A percentile compares a stretch with the other conserved stretches of the same genome.
phyloP scores from a whole-genome alignment of 1,140 invertebrate species.

The Euwallacea fornicatus region DNA sequence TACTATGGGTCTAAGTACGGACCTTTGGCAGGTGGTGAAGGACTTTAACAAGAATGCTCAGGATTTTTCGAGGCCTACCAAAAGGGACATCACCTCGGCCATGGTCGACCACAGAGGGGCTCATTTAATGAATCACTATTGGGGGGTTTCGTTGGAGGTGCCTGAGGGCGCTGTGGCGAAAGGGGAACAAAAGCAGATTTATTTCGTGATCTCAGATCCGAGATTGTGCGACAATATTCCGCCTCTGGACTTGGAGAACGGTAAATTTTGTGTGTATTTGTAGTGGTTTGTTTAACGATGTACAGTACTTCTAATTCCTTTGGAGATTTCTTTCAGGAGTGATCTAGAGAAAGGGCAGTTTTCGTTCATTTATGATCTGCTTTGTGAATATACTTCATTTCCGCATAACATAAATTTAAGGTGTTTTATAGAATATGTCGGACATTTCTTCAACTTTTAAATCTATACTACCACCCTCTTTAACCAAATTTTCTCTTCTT shows the following conservation, averaged over 20 bases:
- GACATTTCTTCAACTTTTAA: too few species aligned
- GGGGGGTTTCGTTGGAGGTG: slow-evolving; percentile 86
- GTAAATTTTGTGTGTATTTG: slow-evolving; percentile 56
- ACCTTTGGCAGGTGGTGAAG: slow-evolving; percentile 17
- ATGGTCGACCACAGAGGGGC: slow-evolving; percentile 80
- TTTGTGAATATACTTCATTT: too few species aligned
- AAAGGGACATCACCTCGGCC: slow-evolving; percentile 62
- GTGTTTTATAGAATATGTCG: too few species aligned
- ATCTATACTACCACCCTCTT: too few species aligned
- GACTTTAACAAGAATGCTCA: slow-evolving; percentile 41
- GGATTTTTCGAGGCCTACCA: slow-evolving; percentile 45
- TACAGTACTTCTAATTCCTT: too few species aligned
- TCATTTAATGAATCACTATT: slow-evolving; percentile 78
- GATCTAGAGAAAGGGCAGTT: too few species aligned
- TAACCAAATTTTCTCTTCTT: too few species aligned
- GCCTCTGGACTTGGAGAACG: slow-evolving; percentile 84
- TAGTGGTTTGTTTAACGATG: too few species aligned
- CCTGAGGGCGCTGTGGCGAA: slow-evolving; percentile 82
- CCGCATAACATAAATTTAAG: too few species aligned
- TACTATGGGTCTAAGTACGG: not conserved
- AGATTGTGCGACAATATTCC: slow-evolving; percentile 72
- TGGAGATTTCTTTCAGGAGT: too few species aligned
- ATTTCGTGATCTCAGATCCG: slow-evolving; percentile 87
- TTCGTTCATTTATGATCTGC: too few species aligned
- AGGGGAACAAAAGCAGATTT: slow-evolving; percentile 85